Evolutionary conservation across 2,888 invertebrate genomes (phyloP), one percentile per base, ranked within the genome.

Genomic region (Octonoba sinensis): DNA sequence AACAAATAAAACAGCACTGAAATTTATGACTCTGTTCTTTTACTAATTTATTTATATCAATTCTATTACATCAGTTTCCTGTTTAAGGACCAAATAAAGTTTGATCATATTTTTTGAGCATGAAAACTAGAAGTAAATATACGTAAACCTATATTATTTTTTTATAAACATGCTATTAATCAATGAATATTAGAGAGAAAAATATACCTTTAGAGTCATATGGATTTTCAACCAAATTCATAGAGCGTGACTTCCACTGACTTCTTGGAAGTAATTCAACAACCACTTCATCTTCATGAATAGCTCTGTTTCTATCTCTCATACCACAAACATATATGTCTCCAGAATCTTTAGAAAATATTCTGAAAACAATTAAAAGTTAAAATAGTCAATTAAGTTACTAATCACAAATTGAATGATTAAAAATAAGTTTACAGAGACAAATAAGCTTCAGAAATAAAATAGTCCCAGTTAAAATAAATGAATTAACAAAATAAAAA

Each of bases 281-380:
- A 15, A 87, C 87, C 2, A 89, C 89, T 18, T 86, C 84, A 84
- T 89, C 89, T 1, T 87, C 87, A 81, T 89, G 87, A 54, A 89
- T 85, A 3, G 89, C 88, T 60, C 89, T 86, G 84, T 89, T 89
- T 59, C 89, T 83, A 82, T 88, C 86, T 44, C 85, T 85, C 70
- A 87, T 73, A 6, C 86, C 87, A 49, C 60, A 56, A 13, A 89
- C 87, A 44, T 88, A 85, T 71, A 89, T 86, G 83, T 89, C 89
- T 3, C 85, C 84, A 64, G 75, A 85, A 44, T 86, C 73, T 57
- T 57, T 83, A 24, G 73, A 2, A 22, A 71, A 59, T n/a, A 62
- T 13, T 22, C 82, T 82, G n/a, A 20, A 73, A 64, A 64, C 3
- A n/a, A 22, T 16, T 57, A 16, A 27, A 67, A 51, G 12, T 49